Base-by-base conservation (phyloP, 2,113 vertebrate species). In the Nannospalax galili region DNA sequence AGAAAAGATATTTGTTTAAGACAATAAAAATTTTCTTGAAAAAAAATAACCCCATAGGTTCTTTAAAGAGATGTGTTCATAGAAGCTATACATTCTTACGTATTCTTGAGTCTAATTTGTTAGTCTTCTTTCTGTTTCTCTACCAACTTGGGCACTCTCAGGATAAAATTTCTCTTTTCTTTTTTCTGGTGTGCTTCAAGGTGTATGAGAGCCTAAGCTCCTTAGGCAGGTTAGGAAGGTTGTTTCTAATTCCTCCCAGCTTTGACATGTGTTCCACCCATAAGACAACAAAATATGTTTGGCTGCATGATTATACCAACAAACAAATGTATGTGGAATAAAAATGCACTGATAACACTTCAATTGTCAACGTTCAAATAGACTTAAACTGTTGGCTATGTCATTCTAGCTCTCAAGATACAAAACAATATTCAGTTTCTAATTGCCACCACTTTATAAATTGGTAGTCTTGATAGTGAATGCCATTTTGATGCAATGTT, bases 401-500 rank as follows among this genome's bases (percentile, higher is more conserved):
- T 48, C 7, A 77, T 91, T 92, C 16, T 62, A 82, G 70, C 60
- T 40, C 64, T 95, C 69, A 73, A 87, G 92, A 9, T 74, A 42
- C 72, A 80, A 72, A 92, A 86, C 52, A 78, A 73, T 8, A 40
- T 22, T 87, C 14, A 30, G 64, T 35, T 72, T 37, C 12, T 92
- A 67, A 82, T 56, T 10, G 15, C 85, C 48, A 52, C 15, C 48
- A 70, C 94, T 96, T 96, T 70, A 58, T 28, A 92, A 65, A 14
- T 78, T 82, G 69, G 42, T 86, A 64, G 48, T 42, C 70, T 64
- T 84, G 64, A 79, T 64, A 97, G 95, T 96, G 64, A 62, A 17
- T 60, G 35, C 73, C 28, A 60, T 72, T 65, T 84, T 95, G 94
- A 28, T 89, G 28, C 35, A 20, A 4, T 58, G 17, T 75, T 90